phyloP scores from a whole-genome alignment of 2,113 vertebrate genomes.

The Phocoena sinus region DNA sequence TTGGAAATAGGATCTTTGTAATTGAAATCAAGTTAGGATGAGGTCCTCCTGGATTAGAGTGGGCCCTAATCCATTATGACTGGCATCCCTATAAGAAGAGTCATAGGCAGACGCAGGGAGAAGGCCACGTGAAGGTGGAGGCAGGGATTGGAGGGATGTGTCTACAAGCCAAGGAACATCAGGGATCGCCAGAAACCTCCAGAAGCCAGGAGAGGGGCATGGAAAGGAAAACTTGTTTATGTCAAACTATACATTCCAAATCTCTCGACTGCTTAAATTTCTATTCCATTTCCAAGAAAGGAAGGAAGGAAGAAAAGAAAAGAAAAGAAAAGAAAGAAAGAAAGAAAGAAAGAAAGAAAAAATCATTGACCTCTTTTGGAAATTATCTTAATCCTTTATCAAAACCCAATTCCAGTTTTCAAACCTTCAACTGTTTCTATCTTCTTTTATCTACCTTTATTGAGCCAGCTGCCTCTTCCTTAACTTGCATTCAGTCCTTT shows the following conservation, averaged over 20 bases:
- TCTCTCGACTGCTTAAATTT: neutral
- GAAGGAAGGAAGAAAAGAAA: too few relatives aligned
- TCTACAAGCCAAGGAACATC: neutral
- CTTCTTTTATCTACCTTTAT: neutral
- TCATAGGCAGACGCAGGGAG: neutral
- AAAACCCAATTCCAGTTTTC: conserved; percentile 3
- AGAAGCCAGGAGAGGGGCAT: fast-evolving
- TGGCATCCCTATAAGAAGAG: neutral
- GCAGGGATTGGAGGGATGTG: fast-evolving
- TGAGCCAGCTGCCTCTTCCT: neutral
- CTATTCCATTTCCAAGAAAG: neutral
- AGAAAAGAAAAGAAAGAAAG: fast-evolving
- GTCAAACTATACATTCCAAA: neutral
- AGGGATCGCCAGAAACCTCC: too few relatives aligned
- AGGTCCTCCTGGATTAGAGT: neutral
- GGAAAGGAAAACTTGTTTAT: neutral
- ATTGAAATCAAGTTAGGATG: neutral
- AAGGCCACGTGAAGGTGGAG: fast-evolving
- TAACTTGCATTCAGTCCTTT: neutral
- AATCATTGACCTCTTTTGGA: neutral
- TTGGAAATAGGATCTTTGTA: neutral
- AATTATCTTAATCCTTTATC: conserved; percentile 39
- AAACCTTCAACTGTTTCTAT: neutral
- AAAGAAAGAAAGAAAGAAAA: fast-evolving
- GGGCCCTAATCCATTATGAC: neutral